Evolutionary conservation across 2,888 invertebrate species (phyloP), one percentile per base, ranked within the genome.

Genomic region (Orchesella flavescens): DNA sequence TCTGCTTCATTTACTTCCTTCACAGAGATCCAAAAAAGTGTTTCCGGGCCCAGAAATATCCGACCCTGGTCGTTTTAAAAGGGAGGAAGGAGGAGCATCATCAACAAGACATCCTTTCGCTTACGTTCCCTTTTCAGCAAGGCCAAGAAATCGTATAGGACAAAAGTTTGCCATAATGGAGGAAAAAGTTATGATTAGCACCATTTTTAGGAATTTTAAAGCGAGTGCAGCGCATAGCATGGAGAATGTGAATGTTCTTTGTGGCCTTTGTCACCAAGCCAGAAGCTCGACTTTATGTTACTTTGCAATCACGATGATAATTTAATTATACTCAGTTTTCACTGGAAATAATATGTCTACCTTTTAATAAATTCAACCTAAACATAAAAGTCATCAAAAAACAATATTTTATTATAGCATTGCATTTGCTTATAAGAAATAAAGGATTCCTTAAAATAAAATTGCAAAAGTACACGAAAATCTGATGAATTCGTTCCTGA

Each of bases 251-350:
- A n/a, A n/a, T n/a, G n/a, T n/a, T n/a, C n/a, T n/a, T n/a, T n/a
- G n/a, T 73, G 93, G 93, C 89, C 89, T 93, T n/a, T 13, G 92
- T 93, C 75, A 89, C 93, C 55, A 90, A 93, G 84, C 93, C 93
- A 13, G 92, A 92, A 88, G 89, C 92, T 86, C 93, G 93, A 13
- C 89, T 93, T 4, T 23, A 59, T 12, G 61, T 81, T 12, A 71
- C 61, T n/a, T n/a, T n/a, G n/a, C n/a, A n/a, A n/a, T n/a, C n/a
- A n/a, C n/a, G n/a, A n/a, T n/a, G n/a, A n/a, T n/a, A n/a, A n/a
- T n/a, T n/a, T n/a, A n/a, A n/a, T n/a, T n/a, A n/a, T n/a, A n/a
- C n/a, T n/a, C n/a, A n/a, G n/a, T n/a, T n/a, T n/a, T n/a, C n/a
- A n/a, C n/a, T n/a, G n/a, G n/a, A n/a, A n/a, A n/a, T n/a, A n/a